These are phyloP conservation scores for Erebia palarica DNA, from an alignment of 2,888 invertebrate genomes.

Conservation along the genomic window DNA sequence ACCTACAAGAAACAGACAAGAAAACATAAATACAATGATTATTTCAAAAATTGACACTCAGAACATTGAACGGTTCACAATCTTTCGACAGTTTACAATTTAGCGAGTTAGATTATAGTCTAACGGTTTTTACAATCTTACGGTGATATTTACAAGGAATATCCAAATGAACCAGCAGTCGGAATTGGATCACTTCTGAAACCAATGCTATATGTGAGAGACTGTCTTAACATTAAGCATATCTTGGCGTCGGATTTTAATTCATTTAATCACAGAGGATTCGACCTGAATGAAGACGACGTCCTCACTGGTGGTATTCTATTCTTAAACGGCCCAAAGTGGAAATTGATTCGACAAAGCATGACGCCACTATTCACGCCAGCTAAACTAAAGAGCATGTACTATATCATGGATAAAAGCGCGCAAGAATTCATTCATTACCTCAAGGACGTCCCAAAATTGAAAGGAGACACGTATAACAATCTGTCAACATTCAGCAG, in stretches of 20 bases:
- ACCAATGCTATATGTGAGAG: slow-evolving; percentile 45
- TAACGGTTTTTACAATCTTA: too few relatives aligned
- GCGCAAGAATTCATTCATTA: slow-evolving; percentile 46
- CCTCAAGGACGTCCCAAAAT: slow-evolving; percentile 51
- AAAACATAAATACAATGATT: too few relatives aligned
- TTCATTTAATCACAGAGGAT: slow-evolving; percentile 46
- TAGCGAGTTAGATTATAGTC: too few relatives aligned
- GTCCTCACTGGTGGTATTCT: slow-evolving; percentile 44
- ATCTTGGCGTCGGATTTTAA: slow-evolving; percentile 46
- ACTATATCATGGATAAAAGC: slow-evolving; percentile 50
- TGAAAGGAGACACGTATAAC: slow-evolving; percentile 43
- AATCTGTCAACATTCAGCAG: slow-evolving; percentile 45
- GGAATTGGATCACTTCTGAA: slow-evolving; percentile 49
- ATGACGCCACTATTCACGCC: slow-evolving; percentile 55
- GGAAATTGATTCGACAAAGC: slow-evolving; percentile 52
- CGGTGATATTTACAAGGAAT: slow-evolving; percentile 58
- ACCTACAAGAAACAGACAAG: too few relatives aligned
- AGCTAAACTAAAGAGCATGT: slow-evolving; percentile 55
- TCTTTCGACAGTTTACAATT: too few relatives aligned
- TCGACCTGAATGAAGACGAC: slow-evolving; percentile 40
- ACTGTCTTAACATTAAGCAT: slow-evolving; percentile 47
- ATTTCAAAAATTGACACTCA: too few relatives aligned
- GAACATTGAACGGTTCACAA: too few relatives aligned
- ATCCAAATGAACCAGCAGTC: slow-evolving; percentile 54
- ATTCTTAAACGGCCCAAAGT: slow-evolving; percentile 46